A percentile compares a stretch with the other conserved stretches of the same genome.
phyloP scores from a whole-genome alignment of 1,140 invertebrate genomes.

The Drosophila ercepeae region DNA sequence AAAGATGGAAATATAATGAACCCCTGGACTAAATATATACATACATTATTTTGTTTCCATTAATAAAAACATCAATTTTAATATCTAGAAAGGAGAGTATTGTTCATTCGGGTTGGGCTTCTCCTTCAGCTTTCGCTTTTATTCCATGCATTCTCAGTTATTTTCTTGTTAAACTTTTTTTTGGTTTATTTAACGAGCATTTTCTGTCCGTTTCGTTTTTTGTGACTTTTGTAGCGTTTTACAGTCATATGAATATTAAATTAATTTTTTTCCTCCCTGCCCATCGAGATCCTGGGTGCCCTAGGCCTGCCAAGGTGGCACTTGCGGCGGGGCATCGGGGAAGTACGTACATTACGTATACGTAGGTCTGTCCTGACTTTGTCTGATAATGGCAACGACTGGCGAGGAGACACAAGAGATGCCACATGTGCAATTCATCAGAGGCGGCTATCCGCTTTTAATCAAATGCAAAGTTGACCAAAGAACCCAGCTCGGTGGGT shows the following conservation, averaged over 20 bases:
- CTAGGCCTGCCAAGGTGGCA: constrained; percentile 13
- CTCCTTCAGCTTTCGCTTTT: constrained; percentile 20
- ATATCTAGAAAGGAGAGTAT: background rate
- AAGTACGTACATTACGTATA: constrained; percentile 19
- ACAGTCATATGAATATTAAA: constrained; percentile 71
- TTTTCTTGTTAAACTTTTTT: constrained; percentile 20
- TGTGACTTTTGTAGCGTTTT: constrained; percentile 53
- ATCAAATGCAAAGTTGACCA: constrained; percentile 72
- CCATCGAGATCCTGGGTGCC: constrained; percentile 22
- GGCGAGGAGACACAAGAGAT: constrained; percentile 10
- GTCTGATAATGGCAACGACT: constrained; percentile 20
- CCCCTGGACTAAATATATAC: too few relatives aligned
- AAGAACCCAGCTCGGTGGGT: background rate
- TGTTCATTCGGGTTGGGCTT: background rate
- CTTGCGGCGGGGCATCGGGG: constrained; percentile 3
- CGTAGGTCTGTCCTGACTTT: constrained; percentile 23
- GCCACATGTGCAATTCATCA: constrained; percentile 60
- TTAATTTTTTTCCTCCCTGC: constrained; percentile 21
- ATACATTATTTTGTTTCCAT: too few relatives aligned
- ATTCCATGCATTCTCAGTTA: constrained; percentile 21
- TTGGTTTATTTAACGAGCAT: constrained; percentile 50
- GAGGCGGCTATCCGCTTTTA: constrained; percentile 61
- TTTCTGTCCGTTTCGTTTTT: constrained; percentile 49
- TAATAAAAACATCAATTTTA: too few relatives aligned
- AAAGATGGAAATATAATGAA: too few relatives aligned